Conservation (phyloP, 2,888 invertebrate species). For the Hedya salicella region DNA sequence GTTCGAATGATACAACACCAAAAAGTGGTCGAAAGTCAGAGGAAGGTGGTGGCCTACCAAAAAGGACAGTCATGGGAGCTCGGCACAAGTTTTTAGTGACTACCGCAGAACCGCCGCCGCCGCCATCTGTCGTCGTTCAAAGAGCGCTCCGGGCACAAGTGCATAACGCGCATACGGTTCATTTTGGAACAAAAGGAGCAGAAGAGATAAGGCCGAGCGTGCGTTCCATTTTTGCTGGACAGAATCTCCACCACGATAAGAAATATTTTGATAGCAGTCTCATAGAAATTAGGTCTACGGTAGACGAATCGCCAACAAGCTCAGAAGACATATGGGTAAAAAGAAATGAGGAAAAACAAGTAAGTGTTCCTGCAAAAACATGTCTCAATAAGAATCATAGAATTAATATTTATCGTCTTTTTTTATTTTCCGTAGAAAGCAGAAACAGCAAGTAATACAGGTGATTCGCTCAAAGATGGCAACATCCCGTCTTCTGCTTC, state of each 20-base stretch:
- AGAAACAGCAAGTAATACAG: conserved; percentile 2
- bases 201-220: conserved; percentile 85
- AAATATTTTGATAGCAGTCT: conserved; percentile 93
- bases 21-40: conserved; percentile 1
- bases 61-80: conserved; percentile 75
- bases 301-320: conserved; percentile 87
- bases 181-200: conserved; percentile 86
- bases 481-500: conserved; percentile 35
- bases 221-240: conserved; percentile 85
- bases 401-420: background rate
- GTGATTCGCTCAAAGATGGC: conserved; percentile 25
- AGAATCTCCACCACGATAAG: conserved; percentile 89
- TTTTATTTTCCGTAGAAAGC: conserved; percentile 20
- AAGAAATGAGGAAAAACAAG: conserved; percentile 84
- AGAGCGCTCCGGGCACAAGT: conserved; percentile 79
- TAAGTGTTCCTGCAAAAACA: conserved; percentile 66
- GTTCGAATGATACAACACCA: conserved; percentile 44
- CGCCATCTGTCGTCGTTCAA: conserved; percentile 72
- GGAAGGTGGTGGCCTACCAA: conserved; percentile 68
- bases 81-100: conserved; percentile 77
- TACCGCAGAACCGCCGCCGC: conserved; percentile 62
- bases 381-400: background rate
- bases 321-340: conserved; percentile 90
- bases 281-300: conserved; percentile 91
- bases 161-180: conserved; percentile 87